Evolutionary conservation across 2,113 vertebrate genomes (phyloP).

Genomic region (Antechinus stuartii): DNA sequence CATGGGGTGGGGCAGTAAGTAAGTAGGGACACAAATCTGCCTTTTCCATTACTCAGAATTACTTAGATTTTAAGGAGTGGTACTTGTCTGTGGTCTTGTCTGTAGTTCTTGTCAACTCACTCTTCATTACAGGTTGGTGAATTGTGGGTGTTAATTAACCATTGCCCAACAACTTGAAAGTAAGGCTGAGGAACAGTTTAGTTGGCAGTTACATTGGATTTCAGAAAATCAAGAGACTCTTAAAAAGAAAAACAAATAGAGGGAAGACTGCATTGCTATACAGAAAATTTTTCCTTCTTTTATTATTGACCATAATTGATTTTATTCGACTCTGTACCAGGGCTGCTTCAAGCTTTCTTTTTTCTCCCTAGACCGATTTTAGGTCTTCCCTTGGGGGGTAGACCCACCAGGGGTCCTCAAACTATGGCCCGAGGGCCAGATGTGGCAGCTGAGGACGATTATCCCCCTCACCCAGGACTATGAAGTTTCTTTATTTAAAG

Average conservation of each 20-base stretch:
- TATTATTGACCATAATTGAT: neutral
- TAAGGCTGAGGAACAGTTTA: neutral
- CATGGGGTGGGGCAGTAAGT: neutral
- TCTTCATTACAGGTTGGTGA: neutral
- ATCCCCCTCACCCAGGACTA: too few species aligned
- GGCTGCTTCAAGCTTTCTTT: neutral
- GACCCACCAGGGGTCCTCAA: too few species aligned
- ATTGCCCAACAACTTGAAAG: slow-evolving; percentile 1
- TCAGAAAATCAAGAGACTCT: too few species aligned
- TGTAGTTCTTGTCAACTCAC: neutral
- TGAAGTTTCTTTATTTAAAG: too few species aligned
- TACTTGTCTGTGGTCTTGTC: neutral
- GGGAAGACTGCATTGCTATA: neutral
- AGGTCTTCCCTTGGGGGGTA: neutral
- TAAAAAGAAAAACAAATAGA: neutral
- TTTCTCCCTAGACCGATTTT: neutral
- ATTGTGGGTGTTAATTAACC: neutral
- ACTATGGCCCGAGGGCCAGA: too few species aligned
- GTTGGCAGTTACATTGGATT: too few species aligned
- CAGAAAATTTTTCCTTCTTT: neutral
- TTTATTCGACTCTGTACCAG: neutral
- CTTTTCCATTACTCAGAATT: neutral
- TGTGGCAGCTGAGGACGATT: too few species aligned
- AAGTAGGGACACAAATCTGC: neutral
- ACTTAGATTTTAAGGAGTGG: neutral